Base-by-base conservation (phyloP, 1,140 invertebrate genomes). In the Oryctes rhinoceros region DNA sequence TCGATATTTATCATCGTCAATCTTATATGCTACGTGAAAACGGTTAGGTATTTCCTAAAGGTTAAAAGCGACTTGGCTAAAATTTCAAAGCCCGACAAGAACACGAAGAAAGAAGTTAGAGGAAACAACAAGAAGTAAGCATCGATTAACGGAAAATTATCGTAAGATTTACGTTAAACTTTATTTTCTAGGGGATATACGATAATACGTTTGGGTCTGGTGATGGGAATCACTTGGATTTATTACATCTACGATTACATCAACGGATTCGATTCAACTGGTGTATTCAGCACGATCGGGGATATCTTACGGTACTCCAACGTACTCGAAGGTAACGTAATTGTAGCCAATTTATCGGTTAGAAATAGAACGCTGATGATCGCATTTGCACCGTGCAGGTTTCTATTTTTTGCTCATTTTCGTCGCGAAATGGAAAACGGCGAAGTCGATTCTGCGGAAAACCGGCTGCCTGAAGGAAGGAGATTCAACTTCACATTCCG, bases 401-500 rank as follows among this genome's bases (percentile, higher is more conserved):
- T 62, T 62, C 5, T 62, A 62, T 62, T 62, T 62, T 62, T 13
- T 62, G 53, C 7, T 62, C 20, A 62, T 62, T 62, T 62, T 62
- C 53, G 53, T 62, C 53, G 20, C 13, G 53, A 62, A 62, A 62
- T 62, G 53, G 53, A 62, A 62, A 20, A 62, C 53, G 1, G 3
- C 3, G 20, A 62, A 20, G 13, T n/a, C 15, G 20, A 18, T 62
- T 0, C 15, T 62, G 13, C 7, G 13, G 5, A 62, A 62, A 15
- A 18, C 9, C 15, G 53, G 53, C 20, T 7, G 3, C 15, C 0
- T 18, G 53, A 62, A 62, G 20, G 9, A 62, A 7, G 53, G 9
- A 13, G 15, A 20, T 10, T 11, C 15, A 7, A 4, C 9, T 62
- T 62, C 53, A 4, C 13, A 7, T 10, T n/a, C 53, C 5, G 53